Evolutionary conservation across 2,113 vertebrate species (phyloP).

Genomic region (Apteryx owenii): DNA sequence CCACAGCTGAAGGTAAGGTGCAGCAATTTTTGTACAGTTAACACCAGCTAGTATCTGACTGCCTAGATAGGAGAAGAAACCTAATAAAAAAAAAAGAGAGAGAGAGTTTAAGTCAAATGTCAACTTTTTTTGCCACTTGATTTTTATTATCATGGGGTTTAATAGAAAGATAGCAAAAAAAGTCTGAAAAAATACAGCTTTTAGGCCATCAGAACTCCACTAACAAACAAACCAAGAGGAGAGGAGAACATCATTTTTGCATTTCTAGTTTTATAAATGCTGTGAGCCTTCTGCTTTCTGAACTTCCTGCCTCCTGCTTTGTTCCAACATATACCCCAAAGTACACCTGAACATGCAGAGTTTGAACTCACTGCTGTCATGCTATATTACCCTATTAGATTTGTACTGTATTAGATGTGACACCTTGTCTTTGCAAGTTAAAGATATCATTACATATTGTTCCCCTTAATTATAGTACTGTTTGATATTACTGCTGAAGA

Average conservation of each 20-base stretch:
- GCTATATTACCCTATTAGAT: not conserved
- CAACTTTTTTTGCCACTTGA: not conserved
- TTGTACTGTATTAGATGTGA: conserved; percentile 23
- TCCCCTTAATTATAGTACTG: conserved; percentile 22
- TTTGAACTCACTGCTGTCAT: not conserved
- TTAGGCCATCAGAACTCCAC: not conserved
- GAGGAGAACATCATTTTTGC: not conserved
- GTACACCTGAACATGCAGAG: not conserved
- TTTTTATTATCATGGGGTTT: not conserved
- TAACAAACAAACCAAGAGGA: not conserved
- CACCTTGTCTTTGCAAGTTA: conserved; percentile 55
- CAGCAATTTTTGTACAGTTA: not conserved
- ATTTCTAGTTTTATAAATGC: not conserved
- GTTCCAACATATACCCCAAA: not conserved
- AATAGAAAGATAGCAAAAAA: not conserved
- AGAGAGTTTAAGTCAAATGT: not conserved
- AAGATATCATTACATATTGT: not conserved
- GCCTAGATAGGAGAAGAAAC: not conserved
- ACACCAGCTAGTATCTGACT: not conserved
- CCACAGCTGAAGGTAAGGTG: not conserved
- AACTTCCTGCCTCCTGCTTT: not conserved
- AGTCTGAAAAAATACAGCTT: not conserved
- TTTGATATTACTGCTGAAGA: conserved; percentile 9
- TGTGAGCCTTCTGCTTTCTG: not conserved
- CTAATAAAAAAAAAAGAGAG: no score